These are phyloP conservation scores for Delichon dasypus DNA, from an alignment of 2,797 vertebrate genomes.

Conservation along the genomic window DNA sequence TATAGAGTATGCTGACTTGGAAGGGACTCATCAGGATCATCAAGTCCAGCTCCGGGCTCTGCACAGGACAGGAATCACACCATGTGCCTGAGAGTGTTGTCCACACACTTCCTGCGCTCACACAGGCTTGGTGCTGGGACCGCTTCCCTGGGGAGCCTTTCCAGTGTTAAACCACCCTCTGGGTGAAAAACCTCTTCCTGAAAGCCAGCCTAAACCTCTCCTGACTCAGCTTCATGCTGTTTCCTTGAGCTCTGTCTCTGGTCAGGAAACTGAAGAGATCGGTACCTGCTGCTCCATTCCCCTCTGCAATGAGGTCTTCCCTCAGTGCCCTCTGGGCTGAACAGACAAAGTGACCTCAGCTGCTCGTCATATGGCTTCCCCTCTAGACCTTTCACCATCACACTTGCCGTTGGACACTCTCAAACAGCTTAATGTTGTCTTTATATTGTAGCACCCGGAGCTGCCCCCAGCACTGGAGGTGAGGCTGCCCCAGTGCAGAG, in stretches of 20 bases:
- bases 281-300: fast-evolving
- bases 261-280: neutral
- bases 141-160: neutral
- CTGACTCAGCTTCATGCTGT: neutral
- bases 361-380: neutral
- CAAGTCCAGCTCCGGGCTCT: neutral
- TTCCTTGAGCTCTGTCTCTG: neutral
- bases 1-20: neutral
- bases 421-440: neutral
- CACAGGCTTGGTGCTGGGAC: neutral
- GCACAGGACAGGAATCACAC: neutral
- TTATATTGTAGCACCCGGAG: neutral
- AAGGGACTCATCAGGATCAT: neutral
- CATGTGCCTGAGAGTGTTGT: neutral
- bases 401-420: fast-evolving
- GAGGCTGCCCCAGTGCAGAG: fast-evolving
- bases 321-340: neutral
- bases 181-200: neutral
- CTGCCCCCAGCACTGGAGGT: fast-evolving
- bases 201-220: neutral
- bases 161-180: neutral
- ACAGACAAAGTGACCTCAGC: neutral
- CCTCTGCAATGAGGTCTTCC: neutral
- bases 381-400: neutral
- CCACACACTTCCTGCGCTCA: neutral